Conservation (phyloP, 2,888 invertebrate species). For the Hemithea aestivaria region DNA sequence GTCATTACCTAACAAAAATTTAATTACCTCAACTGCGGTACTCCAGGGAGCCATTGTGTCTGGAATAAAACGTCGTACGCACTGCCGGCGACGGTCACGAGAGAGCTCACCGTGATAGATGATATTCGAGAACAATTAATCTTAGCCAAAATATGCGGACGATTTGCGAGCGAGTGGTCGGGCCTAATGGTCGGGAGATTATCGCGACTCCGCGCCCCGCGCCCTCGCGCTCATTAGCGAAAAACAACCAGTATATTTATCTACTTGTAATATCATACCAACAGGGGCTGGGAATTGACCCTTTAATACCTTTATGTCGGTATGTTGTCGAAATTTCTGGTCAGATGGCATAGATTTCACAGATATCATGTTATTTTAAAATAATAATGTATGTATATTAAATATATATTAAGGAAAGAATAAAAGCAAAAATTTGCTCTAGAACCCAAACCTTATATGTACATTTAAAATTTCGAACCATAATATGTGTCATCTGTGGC, state of each 20-base stretch:
- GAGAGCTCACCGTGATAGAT: conserved; percentile 77
- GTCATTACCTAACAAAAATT: conserved; percentile 58
- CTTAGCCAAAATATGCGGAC: conserved; percentile 78
- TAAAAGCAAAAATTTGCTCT: no score
- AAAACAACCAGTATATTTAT: conserved; percentile 50
- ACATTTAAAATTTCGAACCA: no score
- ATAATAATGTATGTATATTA: no score
- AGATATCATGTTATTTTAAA: no score
- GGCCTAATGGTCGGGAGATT: conserved; percentile 76
- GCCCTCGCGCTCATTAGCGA: conserved; percentile 63
- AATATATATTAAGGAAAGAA: no score
- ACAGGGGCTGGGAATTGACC: neutral
- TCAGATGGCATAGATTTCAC: no score
- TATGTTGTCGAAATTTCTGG: no score
- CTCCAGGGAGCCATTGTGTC: conserved; percentile 61
- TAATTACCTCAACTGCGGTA: conserved; percentile 61
- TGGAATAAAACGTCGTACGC: conserved; percentile 75
- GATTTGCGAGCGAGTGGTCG: conserved; percentile 77
- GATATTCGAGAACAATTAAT: conserved; percentile 79
- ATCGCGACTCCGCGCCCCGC: conserved; percentile 63
- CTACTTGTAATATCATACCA: conserved; percentile 5
- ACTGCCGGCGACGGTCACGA: conserved; percentile 71
- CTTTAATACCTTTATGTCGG: no score
- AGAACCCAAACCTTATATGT: no score
- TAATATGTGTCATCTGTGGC: no score